Base-by-base conservation (phyloP, 2,888 invertebrate species). In the Callimorpha dominula region DNA sequence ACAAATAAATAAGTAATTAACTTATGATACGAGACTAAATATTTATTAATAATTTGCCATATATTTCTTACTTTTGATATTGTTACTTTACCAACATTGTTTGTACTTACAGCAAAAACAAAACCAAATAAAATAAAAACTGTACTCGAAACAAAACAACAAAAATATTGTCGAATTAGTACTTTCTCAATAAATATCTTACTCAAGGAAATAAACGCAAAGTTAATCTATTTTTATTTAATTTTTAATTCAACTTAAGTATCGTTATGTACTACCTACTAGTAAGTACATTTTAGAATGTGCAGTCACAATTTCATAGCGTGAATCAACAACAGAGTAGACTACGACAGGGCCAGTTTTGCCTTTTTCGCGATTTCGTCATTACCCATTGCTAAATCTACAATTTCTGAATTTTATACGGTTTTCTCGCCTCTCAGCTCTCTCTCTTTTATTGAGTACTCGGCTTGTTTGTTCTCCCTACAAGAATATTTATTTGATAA, bases 301-400 rank as follows among this genome's bases (percentile, higher is more conserved):
- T 83, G 81, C 81, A 50, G 69, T 75, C 75, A 75, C 73, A 82
- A 74, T 75, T 82, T 81, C 12, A 78, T 77, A 83, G 81, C 76
- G 83, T 83, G 83, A 79, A 71, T 78, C 40, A 72, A 71, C 43
- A 73, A 65, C 72, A 69, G 52, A 75, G 12, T 72, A n/a, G 69
- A 74, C 72, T 82, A 82, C 70, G n/a, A 31, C 67, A 73, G 79
- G 77, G 79, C 78, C 79, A 78, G 76, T 73, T 79, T 77, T 75
- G 57, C 70, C 70, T 14, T 15, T 17, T 67, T 12, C 6, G 20
- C 20, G 0, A 57, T 20, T 6, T n/a, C 12, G 20, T 20, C 0
- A 31, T 31, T 11, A 2, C 20, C 57, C 20, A 57, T 7, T n/a
- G 9, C 31, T 31, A 31, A 31, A 31, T 1, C 4, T 46, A 46